Percentiles rank a stretch among this genome's conserved stretches.
Conservation (phyloP, 2,888 invertebrate genomes). For the Philereme transversata region DNA sequence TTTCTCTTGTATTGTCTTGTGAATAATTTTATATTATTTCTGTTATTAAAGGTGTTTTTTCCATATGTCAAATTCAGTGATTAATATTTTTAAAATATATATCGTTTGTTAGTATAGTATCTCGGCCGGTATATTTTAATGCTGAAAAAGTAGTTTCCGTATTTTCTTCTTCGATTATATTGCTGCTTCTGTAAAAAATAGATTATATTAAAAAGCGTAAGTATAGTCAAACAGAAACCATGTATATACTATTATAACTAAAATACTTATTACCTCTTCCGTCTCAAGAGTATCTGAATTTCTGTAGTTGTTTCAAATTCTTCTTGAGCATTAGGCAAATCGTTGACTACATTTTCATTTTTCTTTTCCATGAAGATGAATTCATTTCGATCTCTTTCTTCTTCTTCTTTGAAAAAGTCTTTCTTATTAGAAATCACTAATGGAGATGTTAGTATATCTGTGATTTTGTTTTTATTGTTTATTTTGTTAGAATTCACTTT, state of each 20-base stretch:
- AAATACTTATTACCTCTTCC: slow-evolving; percentile 39
- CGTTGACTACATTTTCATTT: slow-evolving; percentile 8
- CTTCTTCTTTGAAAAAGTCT: slow-evolving; percentile 21
- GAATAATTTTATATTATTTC: no score
- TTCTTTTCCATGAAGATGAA: slow-evolving; percentile 44
- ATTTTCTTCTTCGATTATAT: slow-evolving; percentile 70
- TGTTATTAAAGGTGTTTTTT: no score
- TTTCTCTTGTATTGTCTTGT: no score
- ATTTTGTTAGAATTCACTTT: slow-evolving; percentile 1
- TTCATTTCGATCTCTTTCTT: slow-evolving; percentile 39
- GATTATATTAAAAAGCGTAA: slow-evolving; percentile 1
- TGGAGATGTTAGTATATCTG: no score
- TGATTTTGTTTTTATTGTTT: neutral
- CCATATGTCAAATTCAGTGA: slow-evolving; percentile 22
- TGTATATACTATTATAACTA: neutral
- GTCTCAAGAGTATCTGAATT: slow-evolving; percentile 13
- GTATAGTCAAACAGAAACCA: no score
- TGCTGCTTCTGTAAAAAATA: slow-evolving; percentile 53
- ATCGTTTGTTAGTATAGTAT: slow-evolving; percentile 45
- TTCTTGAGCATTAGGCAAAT: slow-evolving; percentile 3
- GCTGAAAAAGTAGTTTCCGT: slow-evolving; percentile 51
- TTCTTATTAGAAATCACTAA: neutral
- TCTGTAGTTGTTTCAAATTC: slow-evolving; percentile 31
- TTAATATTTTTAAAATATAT: slow-evolving; percentile 64
- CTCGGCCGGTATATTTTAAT: slow-evolving; percentile 52